Percentiles rank a stretch among this genome's conserved stretches.
Evolutionary conservation across 1,140 invertebrate genomes (phyloP).

Genomic region (Saccostrea echinata): DNA sequence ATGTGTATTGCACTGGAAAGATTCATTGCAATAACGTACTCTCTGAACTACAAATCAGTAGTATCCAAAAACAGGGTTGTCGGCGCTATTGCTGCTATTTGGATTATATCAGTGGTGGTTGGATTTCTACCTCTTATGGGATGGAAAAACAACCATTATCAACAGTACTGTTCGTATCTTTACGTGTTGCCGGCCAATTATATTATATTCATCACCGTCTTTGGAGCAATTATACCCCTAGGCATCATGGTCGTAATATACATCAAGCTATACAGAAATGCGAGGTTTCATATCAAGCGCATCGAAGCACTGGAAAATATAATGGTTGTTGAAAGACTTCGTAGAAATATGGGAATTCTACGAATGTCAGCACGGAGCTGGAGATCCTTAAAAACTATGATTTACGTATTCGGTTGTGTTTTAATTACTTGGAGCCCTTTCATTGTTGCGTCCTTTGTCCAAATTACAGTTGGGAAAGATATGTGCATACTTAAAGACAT

Average conservation of each 20-base stretch:
- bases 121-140: constrained; percentile 68
- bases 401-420: constrained; percentile 64
- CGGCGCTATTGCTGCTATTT: constrained; percentile 50
- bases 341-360: constrained; percentile 55
- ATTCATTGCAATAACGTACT: constrained; percentile 65
- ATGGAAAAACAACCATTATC: constrained; percentile 59
- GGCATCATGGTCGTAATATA: constrained; percentile 63
- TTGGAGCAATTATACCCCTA: constrained; percentile 64
- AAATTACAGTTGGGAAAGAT: constrained; percentile 50
- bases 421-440: constrained; percentile 68
- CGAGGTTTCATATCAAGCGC: constrained; percentile 66
- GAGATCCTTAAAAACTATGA: constrained; percentile 66
- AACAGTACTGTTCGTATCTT: constrained; percentile 67
- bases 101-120: constrained; percentile 59
- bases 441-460: constrained; percentile 59
- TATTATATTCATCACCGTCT: constrained; percentile 59
- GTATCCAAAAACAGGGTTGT: constrained; percentile 57
- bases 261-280: constrained; percentile 60
- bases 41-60: constrained; percentile 59
- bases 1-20: constrained; percentile 67
- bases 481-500: constrained; percentile 65
- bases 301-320: constrained; percentile 66
- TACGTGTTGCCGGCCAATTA: constrained; percentile 63
- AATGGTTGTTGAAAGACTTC: constrained; percentile 42
- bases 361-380: constrained; percentile 59